Evolutionary conservation across 2,113 vertebrate species (phyloP).

Genomic region (Aspidoscelis tigris): DNA sequence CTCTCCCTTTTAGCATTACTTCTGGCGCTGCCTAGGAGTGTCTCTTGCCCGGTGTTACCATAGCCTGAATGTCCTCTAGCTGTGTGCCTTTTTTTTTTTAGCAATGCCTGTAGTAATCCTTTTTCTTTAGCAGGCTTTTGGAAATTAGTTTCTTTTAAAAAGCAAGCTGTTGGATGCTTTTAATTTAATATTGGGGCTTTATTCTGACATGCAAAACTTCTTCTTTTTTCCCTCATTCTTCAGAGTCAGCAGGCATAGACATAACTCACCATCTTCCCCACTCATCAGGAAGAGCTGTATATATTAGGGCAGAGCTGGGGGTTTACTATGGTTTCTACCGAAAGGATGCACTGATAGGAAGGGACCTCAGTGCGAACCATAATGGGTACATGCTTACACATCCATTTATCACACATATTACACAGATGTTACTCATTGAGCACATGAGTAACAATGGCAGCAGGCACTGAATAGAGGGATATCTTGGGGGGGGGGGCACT

Average conservation of each 20-base stretch:
- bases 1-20: not conserved
- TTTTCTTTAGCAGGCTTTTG: conserved; percentile 6
- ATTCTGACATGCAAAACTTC: not conserved
- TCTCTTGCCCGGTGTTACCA: not conserved
- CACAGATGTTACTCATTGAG: too few species aligned
- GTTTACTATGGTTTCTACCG: too few species aligned
- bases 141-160: conserved; percentile 13
- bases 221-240: conserved; percentile 3
- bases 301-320: not conserved
- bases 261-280: conserved; percentile 24
- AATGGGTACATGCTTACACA: too few species aligned
- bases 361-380: too few species aligned
- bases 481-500: too few species aligned
- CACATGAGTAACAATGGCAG: too few species aligned
- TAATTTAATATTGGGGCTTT: conserved; percentile 28
- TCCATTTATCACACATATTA: too few species aligned
- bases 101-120: not conserved
- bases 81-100: not conserved
- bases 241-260: not conserved
- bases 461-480: too few species aligned
- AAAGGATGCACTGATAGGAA: too few species aligned
- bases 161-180: conserved; percentile 6
- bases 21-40: not conserved
- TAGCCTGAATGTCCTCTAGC: fast-evolving
- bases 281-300: not conserved